Evolutionary conservation across 1,140 invertebrate species (phyloP).

Genomic region (Drosophila pruinosa): DNA sequence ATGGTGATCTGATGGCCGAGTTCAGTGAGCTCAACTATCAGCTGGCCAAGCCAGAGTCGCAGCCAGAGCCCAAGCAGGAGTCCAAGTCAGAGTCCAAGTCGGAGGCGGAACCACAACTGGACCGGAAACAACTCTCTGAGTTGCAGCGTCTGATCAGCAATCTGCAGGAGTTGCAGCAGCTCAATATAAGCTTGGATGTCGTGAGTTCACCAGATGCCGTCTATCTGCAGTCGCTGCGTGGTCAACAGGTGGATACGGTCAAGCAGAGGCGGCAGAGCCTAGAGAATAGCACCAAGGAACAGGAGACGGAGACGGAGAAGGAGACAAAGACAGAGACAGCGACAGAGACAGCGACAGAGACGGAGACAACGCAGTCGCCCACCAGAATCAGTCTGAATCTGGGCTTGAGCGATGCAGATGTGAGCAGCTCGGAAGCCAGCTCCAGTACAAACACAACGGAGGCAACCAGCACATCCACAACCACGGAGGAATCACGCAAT

Average conservation of each 20-base stretch:
- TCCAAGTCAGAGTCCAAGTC: neutral
- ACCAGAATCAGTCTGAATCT: conserved; percentile 55
- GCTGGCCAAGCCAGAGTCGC: conserved; percentile 62
- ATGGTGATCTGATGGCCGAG: conserved; percentile 74
- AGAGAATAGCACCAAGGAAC: conserved; percentile 13
- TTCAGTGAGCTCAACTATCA: conserved; percentile 79
- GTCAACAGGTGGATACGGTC: conserved; percentile 35
- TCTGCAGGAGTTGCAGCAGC: conserved; percentile 75
- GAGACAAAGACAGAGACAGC: conserved; percentile 47
- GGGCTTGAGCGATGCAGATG: conserved; percentile 32
- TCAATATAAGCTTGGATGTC: conserved; percentile 82
- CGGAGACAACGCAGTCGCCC: conserved; percentile 46
- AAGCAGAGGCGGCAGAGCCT: conserved; percentile 65
- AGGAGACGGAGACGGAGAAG: neutral
- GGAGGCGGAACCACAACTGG: neutral
- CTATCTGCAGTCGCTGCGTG: conserved; percentile 64
- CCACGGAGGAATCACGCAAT: conserved; percentile 70
- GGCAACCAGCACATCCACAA: conserved; percentile 6
- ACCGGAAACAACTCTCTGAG: conserved; percentile 55
- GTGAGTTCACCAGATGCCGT: conserved; percentile 58
- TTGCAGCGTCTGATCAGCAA: conserved; percentile 79
- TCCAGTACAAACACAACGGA: conserved; percentile 17
- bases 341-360: neutral
- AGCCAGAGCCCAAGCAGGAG: neutral
- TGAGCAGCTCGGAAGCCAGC: neutral